These are phyloP conservation scores for Tympanuchus pallidicinctus DNA, from an alignment of 2,113 vertebrate genomes.

Conservation along the genomic window DNA sequence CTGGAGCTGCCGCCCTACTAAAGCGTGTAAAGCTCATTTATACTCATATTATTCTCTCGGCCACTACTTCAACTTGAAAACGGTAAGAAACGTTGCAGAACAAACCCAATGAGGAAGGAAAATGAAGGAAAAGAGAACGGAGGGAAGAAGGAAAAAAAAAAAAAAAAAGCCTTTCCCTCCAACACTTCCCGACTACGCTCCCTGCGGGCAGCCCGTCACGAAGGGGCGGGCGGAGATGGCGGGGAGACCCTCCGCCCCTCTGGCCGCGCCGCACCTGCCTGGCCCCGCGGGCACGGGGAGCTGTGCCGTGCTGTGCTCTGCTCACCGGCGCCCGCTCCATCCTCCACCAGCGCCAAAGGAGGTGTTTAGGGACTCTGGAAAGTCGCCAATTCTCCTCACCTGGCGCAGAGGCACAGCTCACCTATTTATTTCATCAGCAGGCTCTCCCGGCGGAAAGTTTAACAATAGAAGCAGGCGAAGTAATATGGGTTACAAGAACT, in stretches of 20 bases:
- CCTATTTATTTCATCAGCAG: slow-evolving; percentile 44
- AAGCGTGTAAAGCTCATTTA: not conserved
- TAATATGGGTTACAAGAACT: not conserved
- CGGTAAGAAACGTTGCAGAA: not conserved
- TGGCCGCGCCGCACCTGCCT: not conserved
- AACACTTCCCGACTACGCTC: not conserved
- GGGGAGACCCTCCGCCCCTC: not conserved
- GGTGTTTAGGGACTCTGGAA: slow-evolving; percentile 12
- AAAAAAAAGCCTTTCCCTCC: not conserved
- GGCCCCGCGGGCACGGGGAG: not conserved
- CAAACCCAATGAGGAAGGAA: not conserved
- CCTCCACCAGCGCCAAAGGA: not conserved
- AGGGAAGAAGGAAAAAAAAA: too few species aligned
- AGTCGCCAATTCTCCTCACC: slow-evolving; percentile 1
- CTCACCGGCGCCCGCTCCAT: not conserved
- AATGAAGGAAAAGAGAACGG: fast-evolving
- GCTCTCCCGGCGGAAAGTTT: slow-evolving; percentile 71
- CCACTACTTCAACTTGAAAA: not conserved
- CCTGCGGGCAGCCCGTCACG: not conserved
- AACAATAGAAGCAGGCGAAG: slow-evolving; percentile 46
- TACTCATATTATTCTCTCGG: not conserved
- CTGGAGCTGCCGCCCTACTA: slow-evolving; percentile 5
- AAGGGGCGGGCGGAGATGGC: fast-evolving
- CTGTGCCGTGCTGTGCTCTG: not conserved
- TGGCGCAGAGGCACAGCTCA: not conserved